Base-by-base conservation (phyloP, 1,140 invertebrate species). In the Cyphomyrmex costatus region DNA sequence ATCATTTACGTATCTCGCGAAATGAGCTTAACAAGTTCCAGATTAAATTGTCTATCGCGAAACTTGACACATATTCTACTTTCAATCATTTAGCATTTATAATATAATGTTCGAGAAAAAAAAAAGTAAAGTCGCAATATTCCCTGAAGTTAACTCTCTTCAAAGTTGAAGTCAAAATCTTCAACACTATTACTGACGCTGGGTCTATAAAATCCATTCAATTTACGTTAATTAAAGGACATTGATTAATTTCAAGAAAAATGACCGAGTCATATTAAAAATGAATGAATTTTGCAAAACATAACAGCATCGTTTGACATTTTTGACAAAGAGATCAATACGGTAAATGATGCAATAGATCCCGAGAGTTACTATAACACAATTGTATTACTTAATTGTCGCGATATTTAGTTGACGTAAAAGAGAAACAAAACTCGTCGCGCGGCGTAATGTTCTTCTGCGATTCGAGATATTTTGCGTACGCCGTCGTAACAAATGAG, bases 361-460 rank as follows among this genome's bases (percentile, higher is more conserved):
- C 36, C 2, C 8, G 36, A 6, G 21, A 12, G 30, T 46, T 68
- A 16, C 5, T 66, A n/a, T n/a, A n/a, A 14, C 36, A 14, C n/a
- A 68, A 46, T 68, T 36, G 21, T 65, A 65, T 46, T 66, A 19
- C n/a, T 49, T 49, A 42, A 49, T 68, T 42, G 33, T 21, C 12
- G 53, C 53, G 16, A 42, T 21, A 19, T 27, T 76, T 3, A 0
- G 33, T 76, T 36, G 7, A n/a, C n/a, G n/a, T n/a, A n/a, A n/a
- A 60, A 76, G 76, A 16, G 74, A 27, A 42, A 46, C 4, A 46
- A 12, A 61, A 3, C 24, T 78, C 16, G 10, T 49, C 14, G 16
- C 24, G 16, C 24, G 36, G 16, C 24, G n/a, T 21, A 79, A 78
- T 30, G 42, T 79, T 68, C 46, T 42, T 49, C 12, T 63, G 33